Conservation (phyloP, 1,140 invertebrate species). For the Atta colombica region DNA sequence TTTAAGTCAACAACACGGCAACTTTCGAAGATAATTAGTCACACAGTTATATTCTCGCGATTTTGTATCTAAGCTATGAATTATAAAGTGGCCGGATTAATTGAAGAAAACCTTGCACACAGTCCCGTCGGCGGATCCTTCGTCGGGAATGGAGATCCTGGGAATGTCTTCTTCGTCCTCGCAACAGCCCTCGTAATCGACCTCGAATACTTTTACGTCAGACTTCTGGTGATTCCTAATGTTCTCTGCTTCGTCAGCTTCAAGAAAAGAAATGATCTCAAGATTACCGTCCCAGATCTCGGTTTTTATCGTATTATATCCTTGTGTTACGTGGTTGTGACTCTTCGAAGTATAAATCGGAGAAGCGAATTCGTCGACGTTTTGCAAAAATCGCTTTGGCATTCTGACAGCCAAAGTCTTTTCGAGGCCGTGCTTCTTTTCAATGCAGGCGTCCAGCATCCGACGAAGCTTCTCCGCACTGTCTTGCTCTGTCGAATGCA, state of each 20-base stretch:
- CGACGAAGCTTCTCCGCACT: slow-evolving; percentile 74
- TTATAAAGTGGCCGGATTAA: not conserved
- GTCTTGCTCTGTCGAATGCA: slow-evolving; percentile 74
- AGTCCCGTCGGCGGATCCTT: slow-evolving; percentile 70
- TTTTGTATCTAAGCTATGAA: not conserved
- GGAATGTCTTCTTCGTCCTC: slow-evolving; percentile 74
- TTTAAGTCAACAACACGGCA: not conserved
- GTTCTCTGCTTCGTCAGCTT: not conserved
- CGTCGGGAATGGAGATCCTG: slow-evolving; percentile 82
- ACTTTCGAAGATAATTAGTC: not conserved
- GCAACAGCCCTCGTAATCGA: slow-evolving; percentile 54
- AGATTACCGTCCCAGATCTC: not conserved
- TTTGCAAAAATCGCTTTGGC: slow-evolving; percentile 38
- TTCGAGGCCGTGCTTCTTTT: slow-evolving; percentile 65
- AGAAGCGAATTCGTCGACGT: not conserved
- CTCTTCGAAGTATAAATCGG: not conserved
- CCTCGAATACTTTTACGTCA: slow-evolving; percentile 26
- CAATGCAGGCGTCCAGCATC: slow-evolving; percentile 74
- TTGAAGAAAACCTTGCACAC: slow-evolving; percentile 74
- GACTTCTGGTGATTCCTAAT: not conserved
- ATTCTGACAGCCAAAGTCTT: slow-evolving; percentile 64
- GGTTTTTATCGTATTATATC: not conserved
- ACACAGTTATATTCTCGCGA: not conserved
- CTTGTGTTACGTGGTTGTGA: not conserved
- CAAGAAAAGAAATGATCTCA: not conserved